phyloP scores from a whole-genome alignment of 2,113 vertebrate genomes.

The Trematocara zebra region DNA sequence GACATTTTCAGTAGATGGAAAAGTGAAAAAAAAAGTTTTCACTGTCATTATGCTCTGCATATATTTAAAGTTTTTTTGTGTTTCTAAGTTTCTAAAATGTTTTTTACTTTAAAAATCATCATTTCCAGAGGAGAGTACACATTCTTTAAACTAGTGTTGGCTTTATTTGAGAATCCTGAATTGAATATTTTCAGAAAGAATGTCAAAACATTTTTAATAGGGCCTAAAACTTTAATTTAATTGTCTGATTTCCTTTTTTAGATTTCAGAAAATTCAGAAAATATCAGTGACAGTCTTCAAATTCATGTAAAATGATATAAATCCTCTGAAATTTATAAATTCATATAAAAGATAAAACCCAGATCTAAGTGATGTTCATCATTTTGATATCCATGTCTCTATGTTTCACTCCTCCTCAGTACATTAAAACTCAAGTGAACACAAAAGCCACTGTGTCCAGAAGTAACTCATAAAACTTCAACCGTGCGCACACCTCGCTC shows the following conservation, averaged over 20 bases:
- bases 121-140: not conserved
- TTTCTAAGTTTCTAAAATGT: not conserved
- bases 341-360: not conserved
- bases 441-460: not conserved
- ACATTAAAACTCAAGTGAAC: not conserved
- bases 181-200: not conserved
- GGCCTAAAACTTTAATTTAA: not conserved
- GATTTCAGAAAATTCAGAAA: not conserved
- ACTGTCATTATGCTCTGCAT: not conserved
- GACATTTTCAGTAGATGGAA: not conserved
- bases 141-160: not conserved
- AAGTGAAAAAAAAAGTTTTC: not conserved
- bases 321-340: not conserved
- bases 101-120: not conserved
- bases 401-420: not conserved
- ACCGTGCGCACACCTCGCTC: not conserved
- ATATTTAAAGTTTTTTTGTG: not conserved
- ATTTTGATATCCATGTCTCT: not conserved
- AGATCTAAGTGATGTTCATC: not conserved
- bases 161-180: not conserved
- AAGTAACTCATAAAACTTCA: not conserved
- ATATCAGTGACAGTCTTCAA: not conserved
- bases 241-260: not conserved
- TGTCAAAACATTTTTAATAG: rapidly evolving
- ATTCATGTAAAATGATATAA: not conserved